phyloP scores from a whole-genome alignment of 2,113 vertebrate genomes.

The Loxodonta africana region DNA sequence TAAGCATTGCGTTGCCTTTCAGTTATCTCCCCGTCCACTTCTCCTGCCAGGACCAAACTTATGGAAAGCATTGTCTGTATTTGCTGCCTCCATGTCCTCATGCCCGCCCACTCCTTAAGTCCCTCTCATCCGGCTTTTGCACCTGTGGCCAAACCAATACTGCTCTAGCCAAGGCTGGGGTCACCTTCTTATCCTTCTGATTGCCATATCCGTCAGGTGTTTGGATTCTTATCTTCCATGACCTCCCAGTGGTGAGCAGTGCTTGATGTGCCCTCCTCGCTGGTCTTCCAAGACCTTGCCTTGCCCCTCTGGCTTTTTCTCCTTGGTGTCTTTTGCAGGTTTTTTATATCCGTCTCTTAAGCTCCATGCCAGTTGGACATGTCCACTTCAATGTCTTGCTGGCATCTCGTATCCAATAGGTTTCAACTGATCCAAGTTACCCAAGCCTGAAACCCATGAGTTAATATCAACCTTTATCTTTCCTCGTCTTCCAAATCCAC shows the following conservation, averaged over 20 bases:
- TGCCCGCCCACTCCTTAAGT: neutral
- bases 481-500: neutral
- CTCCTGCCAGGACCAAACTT: neutral
- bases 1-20: neutral
- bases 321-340: neutral
- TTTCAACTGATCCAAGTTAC: neutral
- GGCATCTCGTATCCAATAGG: neutral
- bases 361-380: neutral
- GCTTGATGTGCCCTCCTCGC: neutral
- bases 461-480: neutral
- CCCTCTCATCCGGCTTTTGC: neutral
- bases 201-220: neutral
- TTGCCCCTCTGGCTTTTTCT: neutral
- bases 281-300: neutral
- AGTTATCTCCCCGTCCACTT: neutral
- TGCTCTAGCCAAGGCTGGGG: neutral
- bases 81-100: neutral
- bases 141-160: neutral
- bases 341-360: neutral
- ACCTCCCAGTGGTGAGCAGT: neutral
- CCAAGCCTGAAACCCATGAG: neutral
- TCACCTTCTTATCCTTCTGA: neutral
- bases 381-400: neutral
- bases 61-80: neutral
- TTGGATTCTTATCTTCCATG: neutral